A percentile compares a stretch with the other conserved stretches of the same genome.
These are phyloP conservation scores for Rhegmatorhina hoffmannsi DNA, from an alignment of 2,113 vertebrate genomes.

Conservation along the genomic window DNA sequence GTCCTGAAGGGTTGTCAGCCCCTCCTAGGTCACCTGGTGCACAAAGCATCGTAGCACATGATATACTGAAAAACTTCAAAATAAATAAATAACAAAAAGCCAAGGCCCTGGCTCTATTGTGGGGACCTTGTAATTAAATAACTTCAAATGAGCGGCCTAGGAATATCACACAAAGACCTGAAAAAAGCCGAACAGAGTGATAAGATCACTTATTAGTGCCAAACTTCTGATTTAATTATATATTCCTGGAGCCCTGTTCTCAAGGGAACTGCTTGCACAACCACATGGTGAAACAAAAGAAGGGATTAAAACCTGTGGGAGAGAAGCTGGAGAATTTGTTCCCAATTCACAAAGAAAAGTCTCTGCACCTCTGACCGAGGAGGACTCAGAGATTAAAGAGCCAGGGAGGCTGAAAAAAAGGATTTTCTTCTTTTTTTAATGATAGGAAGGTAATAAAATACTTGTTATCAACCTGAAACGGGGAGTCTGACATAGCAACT, in stretches of 20 bases:
- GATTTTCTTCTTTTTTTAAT: background rate
- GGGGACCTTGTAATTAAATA: conserved; percentile 67
- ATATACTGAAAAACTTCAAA: background rate
- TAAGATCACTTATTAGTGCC: conserved; percentile 67
- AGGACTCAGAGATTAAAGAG: background rate
- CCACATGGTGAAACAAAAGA: conserved; percentile 69
- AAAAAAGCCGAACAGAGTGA: conserved; percentile 64
- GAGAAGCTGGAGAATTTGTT: conserved; percentile 33
- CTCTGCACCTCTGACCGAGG: background rate
- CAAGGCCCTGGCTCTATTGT: background rate
- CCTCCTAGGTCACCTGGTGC: conserved; percentile 28
- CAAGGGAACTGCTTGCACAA: conserved; percentile 71
- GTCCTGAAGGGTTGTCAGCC: conserved; percentile 47
- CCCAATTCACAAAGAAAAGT: conserved; percentile 30
- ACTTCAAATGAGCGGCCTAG: background rate
- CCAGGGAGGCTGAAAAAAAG: background rate
- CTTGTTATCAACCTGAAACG: background rate
- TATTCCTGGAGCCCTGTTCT: conserved; percentile 58
- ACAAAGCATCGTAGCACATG: background rate
- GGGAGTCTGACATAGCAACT: background rate
- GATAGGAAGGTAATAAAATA: background rate
- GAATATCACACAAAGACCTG: conserved; percentile 65
- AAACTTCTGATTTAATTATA: conserved; percentile 72
- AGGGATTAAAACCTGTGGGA: conserved; percentile 68
- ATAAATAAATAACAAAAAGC: background rate